Evolutionary conservation across 2,797 vertebrate species (phyloP), one percentile per base, ranked within the genome.

Genomic region (Microchirus variegatus): DNA sequence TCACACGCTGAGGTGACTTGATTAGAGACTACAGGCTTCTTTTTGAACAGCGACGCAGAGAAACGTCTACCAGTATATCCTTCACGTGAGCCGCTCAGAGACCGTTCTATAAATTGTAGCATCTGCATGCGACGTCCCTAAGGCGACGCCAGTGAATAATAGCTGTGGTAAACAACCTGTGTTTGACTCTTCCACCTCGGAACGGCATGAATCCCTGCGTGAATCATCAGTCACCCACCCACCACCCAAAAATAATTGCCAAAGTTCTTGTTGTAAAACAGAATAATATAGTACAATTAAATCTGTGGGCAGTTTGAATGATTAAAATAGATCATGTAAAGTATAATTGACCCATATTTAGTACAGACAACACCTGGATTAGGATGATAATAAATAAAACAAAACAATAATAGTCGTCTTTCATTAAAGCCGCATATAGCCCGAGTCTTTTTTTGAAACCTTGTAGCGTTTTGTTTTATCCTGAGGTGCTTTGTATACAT

Each of bases 401-500:
- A 43, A 67, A 46, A 44, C 1, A 71, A 47, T 9, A 57, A 66
- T 3, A 72, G 48, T 63, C 59, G 55, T 75, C 15, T 62, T 59
- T 62, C 59, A 60, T 49, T n/a, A 66, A 70, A 38, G 46, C 40
- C 36, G 18, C 36, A 45, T 12, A 57, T 12, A 57, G 31, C 31
- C 1, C 3, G 26, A 26, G 5, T 26, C 26, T 26, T 26, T 26
- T n/a, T n/a, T 31, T 31, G 31, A 31, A 31, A 31, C 5, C 31
- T 31, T 6, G 31, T 61, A 68, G 53, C 62, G 60, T 50, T 43
- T 13, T 70, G 70, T 69, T 63, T 56, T 67, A 49, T 78, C 76
- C 66, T 42, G 63, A 46, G 67, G 73, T 61, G 22, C 22, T 67
- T 58, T 53, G 22, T 65, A 35, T 75, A 71, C 61, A 53, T 75